Conservation (phyloP, 2,113 vertebrate species). For the Rhadina sibilatrix region DNA sequence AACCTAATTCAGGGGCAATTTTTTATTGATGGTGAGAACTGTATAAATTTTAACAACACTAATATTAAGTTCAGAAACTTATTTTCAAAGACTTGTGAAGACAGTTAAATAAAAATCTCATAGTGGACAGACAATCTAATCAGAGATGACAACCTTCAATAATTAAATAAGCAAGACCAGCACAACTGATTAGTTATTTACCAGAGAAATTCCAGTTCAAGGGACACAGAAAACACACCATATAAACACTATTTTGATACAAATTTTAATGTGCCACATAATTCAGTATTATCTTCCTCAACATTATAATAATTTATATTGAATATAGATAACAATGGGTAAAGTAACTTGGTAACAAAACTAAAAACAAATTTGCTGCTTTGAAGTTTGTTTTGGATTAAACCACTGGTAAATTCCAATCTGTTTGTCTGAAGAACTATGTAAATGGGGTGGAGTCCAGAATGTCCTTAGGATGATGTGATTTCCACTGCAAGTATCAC, state of each 20-base stretch:
- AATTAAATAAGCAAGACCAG: neutral
- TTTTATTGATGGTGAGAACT: neutral
- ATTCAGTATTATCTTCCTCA: neutral
- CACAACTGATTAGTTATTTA: neutral
- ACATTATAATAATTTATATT: neutral
- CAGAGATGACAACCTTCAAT: neutral
- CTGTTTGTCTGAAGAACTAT: neutral
- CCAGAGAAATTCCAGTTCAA: neutral
- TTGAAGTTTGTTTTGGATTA: neutral
- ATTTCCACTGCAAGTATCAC: neutral
- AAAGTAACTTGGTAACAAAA: neutral
- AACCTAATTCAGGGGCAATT: neutral
- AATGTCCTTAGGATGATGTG: neutral
- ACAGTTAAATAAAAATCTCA: neutral
- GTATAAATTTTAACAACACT: neutral
- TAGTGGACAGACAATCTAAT: neutral
- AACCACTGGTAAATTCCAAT: neutral
- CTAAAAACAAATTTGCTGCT: neutral
- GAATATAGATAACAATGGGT: neutral
- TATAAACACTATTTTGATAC: neutral
- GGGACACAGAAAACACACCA: neutral
- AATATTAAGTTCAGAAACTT: neutral
- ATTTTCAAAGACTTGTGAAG: neutral
- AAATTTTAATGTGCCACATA: neutral
- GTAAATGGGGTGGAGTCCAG: neutral